Percentiles rank a stretch among this genome's conserved stretches.
phyloP scores from a whole-genome alignment of 2,113 vertebrate genomes.

The Fulmarus glacialis region DNA sequence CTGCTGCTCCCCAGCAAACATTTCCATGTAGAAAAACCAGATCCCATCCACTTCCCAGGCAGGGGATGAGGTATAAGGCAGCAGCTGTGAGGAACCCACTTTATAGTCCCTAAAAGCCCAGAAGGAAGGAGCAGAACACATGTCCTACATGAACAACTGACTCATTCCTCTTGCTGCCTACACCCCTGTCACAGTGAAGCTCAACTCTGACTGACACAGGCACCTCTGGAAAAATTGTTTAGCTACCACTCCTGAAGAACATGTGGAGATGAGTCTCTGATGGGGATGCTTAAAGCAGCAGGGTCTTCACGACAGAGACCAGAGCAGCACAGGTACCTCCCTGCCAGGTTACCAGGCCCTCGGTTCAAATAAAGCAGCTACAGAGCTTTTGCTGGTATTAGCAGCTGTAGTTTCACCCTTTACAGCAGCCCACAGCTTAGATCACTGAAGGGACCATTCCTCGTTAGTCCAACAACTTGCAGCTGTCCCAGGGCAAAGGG shows the following conservation, averaged over 20 bases:
- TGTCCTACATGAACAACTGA: rapidly evolving
- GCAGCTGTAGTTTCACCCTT: neutral
- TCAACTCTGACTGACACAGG: neutral
- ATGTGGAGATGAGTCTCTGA: neutral
- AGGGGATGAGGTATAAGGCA: neutral
- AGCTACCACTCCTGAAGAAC: neutral
- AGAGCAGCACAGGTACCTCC: neutral
- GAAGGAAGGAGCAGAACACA: neutral
- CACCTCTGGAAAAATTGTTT: neutral
- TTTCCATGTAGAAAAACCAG: neutral
- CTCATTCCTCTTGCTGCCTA: neutral
- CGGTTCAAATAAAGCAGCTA: neutral
- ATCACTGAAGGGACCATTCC: neutral
- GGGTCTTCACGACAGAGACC: neutral
- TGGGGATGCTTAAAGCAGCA: too few species aligned
- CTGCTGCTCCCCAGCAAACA: neutral
- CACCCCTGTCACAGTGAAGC: neutral
- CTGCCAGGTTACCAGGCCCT: neutral
- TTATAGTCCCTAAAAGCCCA: neutral
- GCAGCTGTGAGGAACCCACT: neutral
- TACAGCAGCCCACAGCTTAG: neutral
- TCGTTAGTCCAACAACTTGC: rapidly evolving
- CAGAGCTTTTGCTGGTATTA: neutral
- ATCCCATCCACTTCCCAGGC: neutral
- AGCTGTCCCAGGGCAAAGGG: neutral